These are phyloP conservation scores for Notothenia coriiceps DNA, from an alignment of 2,113 vertebrate species.

Conservation along the genomic window DNA sequence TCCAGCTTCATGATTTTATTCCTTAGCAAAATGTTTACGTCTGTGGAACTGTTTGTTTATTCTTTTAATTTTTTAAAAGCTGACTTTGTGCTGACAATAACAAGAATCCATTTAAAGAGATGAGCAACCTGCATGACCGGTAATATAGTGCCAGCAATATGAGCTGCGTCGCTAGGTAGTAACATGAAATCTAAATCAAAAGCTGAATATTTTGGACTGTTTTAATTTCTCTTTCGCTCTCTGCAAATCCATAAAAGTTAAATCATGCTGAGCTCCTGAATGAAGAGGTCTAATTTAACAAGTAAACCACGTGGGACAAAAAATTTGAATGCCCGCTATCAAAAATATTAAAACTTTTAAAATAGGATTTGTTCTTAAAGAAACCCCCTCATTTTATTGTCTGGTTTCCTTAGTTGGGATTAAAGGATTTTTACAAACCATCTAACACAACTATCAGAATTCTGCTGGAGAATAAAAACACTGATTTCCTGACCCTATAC, in stretches of 20 bases:
- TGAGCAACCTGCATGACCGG: not conserved
- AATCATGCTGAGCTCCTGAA: not conserved
- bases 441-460: not conserved
- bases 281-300: not conserved
- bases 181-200: slow-evolving; percentile 10
- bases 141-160: not conserved
- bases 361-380: not conserved
- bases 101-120: slow-evolving; percentile 14
- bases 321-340: not conserved
- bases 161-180: not conserved
- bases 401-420: not conserved
- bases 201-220: slow-evolving; percentile 13
- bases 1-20: not conserved
- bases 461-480: not conserved
- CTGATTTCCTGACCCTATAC: not conserved
- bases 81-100: slow-evolving; percentile 2
- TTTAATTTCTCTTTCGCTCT: slow-evolving; percentile 4
- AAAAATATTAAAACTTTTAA: not conserved
- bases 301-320: too few relatives aligned
- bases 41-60: not conserved
- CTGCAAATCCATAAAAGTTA: not conserved
- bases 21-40: not conserved
- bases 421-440: not conserved
- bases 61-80: not conserved
- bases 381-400: not conserved